Evolutionary conservation across 2,888 invertebrate species (phyloP), one percentile per base, ranked within the genome.

Genomic region (Sarcophaga variegata): DNA sequence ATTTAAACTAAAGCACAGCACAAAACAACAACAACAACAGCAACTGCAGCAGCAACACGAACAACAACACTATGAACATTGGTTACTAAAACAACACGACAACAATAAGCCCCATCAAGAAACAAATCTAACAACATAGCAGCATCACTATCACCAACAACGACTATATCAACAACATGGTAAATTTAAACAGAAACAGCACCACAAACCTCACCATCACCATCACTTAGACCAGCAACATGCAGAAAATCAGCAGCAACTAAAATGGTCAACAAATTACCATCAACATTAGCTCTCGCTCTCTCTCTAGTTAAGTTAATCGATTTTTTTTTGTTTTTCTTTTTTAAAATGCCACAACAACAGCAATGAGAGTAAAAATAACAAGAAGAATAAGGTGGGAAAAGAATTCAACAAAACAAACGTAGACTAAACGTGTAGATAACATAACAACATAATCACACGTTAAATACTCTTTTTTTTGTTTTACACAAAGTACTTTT

Each of bases 391-490:
- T 63, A 71, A 84, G 80, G 67, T n/a, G 5, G 66, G 49, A 66
- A 77, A 60, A 59, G 22, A 87, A 84, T 89, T 87, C 88, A 75
- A 69, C 90, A 91, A 90, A 91, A 90, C 89, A 91, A 90, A 0
- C 25, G 49, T 47, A 22, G 83, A 66, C 74, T 63, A 76, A 83
- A 72, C 49, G 78, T 66, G 77, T 82, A 78, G 75, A 77, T 74
- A 88, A 88, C 77, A 86, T 70, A 76, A 85, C 67, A 86, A 83
- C 83, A 37, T 37, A 37, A 37, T 37, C 37, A 37, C 37, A 60
- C 60, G 54, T 71, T 79, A 70, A 75, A 83, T 64, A 2, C 2
- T 5, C 37, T 54, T 69, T 12, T 27, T 49, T 17, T 27, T 11
- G 25, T 22, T 59, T 49, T 11, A 37, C 37, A 37, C 2, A 37